Conservation (phyloP, 1,140 invertebrate species). For the Anthonomus grandis region DNA sequence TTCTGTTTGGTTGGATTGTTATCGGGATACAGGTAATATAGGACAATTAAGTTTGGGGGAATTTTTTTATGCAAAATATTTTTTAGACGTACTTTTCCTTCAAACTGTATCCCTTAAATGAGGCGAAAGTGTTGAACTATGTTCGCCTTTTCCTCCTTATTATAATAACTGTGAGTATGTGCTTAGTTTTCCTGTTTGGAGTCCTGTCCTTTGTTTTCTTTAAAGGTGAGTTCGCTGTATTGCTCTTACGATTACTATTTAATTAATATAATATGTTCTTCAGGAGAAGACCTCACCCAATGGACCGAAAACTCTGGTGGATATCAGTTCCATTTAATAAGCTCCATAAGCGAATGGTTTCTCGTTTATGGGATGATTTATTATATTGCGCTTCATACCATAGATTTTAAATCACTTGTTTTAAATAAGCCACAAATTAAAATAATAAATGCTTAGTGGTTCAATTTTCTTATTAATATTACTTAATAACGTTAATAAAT, state of each 20-base stretch:
- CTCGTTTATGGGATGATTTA: slow-evolving; percentile 16
- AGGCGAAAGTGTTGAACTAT: slow-evolving; percentile 6
- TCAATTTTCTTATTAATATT: no score
- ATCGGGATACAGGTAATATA: slow-evolving; percentile 20
- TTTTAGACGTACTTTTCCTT: slow-evolving; percentile 26
- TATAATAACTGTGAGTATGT: neutral
- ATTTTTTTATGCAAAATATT: neutral
- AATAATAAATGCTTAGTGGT: slow-evolving; percentile 3
- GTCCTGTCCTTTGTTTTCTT: neutral
- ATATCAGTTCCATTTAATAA: slow-evolving; percentile 26
- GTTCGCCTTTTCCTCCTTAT: neutral
- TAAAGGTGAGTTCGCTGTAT: slow-evolving; percentile 1
- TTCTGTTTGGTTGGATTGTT: slow-evolving; percentile 11
- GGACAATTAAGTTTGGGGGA: neutral
- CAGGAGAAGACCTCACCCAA: slow-evolving; percentile 29
- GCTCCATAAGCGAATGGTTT: slow-evolving; percentile 24
- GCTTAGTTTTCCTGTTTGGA: neutral
- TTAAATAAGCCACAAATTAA: slow-evolving; percentile 16
- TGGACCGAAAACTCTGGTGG: slow-evolving; percentile 23
- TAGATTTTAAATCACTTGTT: slow-evolving; percentile 17
- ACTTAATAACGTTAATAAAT: no score
- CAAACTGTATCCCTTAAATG: slow-evolving; percentile 18
- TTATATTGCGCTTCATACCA: slow-evolving; percentile 11
- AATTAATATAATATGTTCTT: slow-evolving; percentile 12
- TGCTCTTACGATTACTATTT: neutral